phyloP scores from a whole-genome alignment of 2,113 vertebrate species.

The Antechinus flavipes region DNA sequence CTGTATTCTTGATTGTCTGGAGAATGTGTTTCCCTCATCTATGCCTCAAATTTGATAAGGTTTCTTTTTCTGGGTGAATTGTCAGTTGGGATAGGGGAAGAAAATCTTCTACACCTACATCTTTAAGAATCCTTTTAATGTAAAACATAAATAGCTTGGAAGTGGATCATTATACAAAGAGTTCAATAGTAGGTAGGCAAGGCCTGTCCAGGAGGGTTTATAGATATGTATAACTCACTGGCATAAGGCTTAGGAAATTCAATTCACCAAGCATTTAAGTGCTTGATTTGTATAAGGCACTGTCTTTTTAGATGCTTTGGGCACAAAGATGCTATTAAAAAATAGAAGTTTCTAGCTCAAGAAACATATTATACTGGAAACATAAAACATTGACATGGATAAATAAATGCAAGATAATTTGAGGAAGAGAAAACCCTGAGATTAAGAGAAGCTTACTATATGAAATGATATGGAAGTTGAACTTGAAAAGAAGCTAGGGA shows the following conservation, averaged over 20 bases:
- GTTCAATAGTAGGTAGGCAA: background rate
- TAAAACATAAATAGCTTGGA: background rate
- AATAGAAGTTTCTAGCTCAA: background rate
- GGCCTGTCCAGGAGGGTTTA: background rate
- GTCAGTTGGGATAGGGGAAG: too few species aligned
- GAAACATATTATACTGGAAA: background rate
- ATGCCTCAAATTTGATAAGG: background rate
- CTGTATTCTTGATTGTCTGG: background rate
- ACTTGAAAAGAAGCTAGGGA: background rate
- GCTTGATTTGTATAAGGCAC: too few species aligned
- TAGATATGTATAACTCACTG: background rate
- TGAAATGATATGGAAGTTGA: background rate
- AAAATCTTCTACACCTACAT: background rate
- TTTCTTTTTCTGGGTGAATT: background rate
- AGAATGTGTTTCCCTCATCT: background rate
- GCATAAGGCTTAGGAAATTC: background rate
- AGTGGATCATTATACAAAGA: background rate
- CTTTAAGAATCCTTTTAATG: background rate
- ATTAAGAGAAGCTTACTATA: background rate
- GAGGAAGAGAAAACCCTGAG: background rate
- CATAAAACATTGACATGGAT: background rate
- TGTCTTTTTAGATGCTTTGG: too few species aligned
- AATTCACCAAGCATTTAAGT: too few species aligned
- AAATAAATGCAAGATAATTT: background rate
- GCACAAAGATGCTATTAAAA: too few species aligned